Conservation (phyloP, 2,888 invertebrate genomes). For the Liopterus haemorrhoidalis region DNA sequence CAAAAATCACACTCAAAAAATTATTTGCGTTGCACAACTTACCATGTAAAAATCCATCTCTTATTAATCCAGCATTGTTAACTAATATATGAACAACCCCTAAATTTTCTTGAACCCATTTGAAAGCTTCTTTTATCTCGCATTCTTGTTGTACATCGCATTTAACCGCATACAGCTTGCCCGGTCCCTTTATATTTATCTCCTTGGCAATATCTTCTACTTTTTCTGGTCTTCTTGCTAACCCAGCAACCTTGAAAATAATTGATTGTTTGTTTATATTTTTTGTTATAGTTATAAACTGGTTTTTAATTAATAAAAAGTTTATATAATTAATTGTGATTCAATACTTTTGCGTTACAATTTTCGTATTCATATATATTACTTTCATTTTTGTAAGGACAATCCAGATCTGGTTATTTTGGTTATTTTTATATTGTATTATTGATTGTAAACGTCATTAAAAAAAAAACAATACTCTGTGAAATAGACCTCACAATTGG, state of each 20-base stretch:
- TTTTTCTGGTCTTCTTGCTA: conserved; percentile 22
- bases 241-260: conserved; percentile 41
- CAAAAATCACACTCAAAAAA: no score
- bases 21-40: not conserved
- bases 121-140: conserved; percentile 1
- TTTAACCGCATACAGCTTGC: conserved; percentile 5
- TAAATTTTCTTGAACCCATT: conserved; percentile 4
- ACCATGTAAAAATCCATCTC: conserved; percentile 13
- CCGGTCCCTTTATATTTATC: not conserved
- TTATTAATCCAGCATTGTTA: conserved; percentile 11
- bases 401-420: no score
- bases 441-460: no score
- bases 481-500: no score
- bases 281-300: not conserved
- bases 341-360: no score
- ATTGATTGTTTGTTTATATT: not conserved
- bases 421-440: no score
- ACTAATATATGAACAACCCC: conserved; percentile 10
- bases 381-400: no score
- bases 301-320: not conserved
- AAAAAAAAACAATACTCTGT: no score
- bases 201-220: conserved; percentile 17
- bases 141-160: not conserved
- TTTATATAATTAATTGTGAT: no score
- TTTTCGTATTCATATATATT: no score